Conservation (phyloP, 2,797 vertebrate species). For the Syncerus caffer region DNA sequence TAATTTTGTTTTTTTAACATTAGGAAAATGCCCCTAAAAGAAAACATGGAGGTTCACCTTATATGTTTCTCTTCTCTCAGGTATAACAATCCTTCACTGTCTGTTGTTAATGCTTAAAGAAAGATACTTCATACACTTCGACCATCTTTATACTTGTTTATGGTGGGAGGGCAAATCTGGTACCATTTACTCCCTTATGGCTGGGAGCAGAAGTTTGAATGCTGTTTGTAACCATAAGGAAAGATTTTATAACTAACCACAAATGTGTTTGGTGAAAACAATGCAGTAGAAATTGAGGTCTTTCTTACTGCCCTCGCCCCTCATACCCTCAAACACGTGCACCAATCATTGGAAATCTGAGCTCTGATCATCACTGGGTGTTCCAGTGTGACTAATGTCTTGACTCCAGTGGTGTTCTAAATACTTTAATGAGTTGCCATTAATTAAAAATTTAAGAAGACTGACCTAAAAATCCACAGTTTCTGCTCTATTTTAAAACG, state of each 20-base stretch:
- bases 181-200: background rate
- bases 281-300: background rate
- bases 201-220: slow-evolving; percentile 22
- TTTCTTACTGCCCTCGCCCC: background rate
- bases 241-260: background rate
- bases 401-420: background rate
- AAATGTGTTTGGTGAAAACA: background rate
- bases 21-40: background rate
- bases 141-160: background rate
- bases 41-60: background rate
- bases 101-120: background rate
- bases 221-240: background rate
- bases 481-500: background rate
- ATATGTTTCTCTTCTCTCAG: background rate
- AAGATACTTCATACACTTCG: background rate
- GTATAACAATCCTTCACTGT: background rate
- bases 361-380: background rate
- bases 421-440: background rate
- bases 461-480: background rate
- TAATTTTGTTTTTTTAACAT: background rate
- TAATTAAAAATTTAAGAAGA: background rate
- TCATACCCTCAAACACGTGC: background rate
- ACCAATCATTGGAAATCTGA: background rate
- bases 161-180: background rate
- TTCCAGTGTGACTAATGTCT: background rate